Conservation (phyloP, 2,888 invertebrate species). For the Choreutis nemorana region DNA sequence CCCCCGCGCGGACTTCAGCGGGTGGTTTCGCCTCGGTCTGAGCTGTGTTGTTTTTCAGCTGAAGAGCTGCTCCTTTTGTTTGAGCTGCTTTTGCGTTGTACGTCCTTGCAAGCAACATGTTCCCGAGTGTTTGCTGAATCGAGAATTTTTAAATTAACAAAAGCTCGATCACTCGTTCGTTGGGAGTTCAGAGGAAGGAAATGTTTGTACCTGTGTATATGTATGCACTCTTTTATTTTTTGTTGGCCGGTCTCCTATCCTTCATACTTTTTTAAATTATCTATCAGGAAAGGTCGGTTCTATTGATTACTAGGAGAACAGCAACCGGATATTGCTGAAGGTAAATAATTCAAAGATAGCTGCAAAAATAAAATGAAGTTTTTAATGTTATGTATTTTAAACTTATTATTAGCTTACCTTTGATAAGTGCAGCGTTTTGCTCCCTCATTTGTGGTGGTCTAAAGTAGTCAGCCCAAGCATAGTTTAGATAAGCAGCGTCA, state of each 20-base stretch:
- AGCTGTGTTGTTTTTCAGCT: slow-evolving; percentile 62
- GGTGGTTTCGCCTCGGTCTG: slow-evolving; percentile 65
- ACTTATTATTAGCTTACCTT: slow-evolving; percentile 46
- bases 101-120: slow-evolving; percentile 54
- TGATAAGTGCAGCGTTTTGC: slow-evolving; percentile 56
- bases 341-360: too few relatives aligned
- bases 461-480: slow-evolving; percentile 79
- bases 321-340: too few relatives aligned
- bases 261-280: too few relatives aligned
- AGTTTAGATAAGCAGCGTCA: slow-evolving; percentile 84
- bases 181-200: slow-evolving; percentile 17
- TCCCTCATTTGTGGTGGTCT: slow-evolving; percentile 58
- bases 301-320: too few relatives aligned
- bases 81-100: slow-evolving; percentile 57
- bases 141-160: slow-evolving; percentile 61
- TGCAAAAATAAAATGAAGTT: too few relatives aligned
- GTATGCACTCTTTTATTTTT: background rate
- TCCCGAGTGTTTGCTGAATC: slow-evolving; percentile 56
- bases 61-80: slow-evolving; percentile 64
- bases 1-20: slow-evolving; percentile 53
- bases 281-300: too few relatives aligned
- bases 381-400: too few relatives aligned
- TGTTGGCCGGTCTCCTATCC: background rate
- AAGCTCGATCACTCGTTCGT: slow-evolving; percentile 40
- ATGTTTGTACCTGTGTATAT: too few relatives aligned